Evolutionary conservation across 2,888 invertebrate genomes (phyloP).

Genomic region (Parnassius mnemosyne): DNA sequence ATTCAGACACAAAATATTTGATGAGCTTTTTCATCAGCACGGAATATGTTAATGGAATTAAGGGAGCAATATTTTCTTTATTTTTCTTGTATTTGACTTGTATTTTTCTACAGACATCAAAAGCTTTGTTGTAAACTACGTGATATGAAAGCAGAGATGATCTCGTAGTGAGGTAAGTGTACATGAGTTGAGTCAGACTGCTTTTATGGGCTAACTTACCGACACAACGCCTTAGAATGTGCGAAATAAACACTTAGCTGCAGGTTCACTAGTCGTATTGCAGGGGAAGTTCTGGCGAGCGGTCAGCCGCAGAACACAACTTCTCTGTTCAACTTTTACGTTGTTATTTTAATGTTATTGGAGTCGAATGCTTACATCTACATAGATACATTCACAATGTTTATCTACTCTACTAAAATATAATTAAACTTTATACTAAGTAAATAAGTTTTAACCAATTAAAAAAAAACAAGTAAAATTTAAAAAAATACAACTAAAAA

Average conservation of each 20-base stretch:
- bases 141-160: slow-evolving; percentile 27
- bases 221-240: slow-evolving; percentile 56
- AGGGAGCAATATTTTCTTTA: no score
- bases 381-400: no score
- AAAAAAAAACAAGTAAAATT: no score
- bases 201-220: slow-evolving; percentile 37
- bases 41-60: no score
- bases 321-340: slow-evolving; percentile 58
- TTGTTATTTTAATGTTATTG: slow-evolving; percentile 62
- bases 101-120: slow-evolving; percentile 3
- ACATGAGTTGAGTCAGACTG: slow-evolving; percentile 42
- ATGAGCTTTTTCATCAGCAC: no score
- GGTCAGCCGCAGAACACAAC: slow-evolving; percentile 57
- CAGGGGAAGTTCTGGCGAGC: slow-evolving; percentile 58
- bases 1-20: no score
- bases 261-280: slow-evolving; percentile 70
- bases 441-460: no score
- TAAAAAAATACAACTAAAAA: no score
- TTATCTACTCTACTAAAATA: no score
- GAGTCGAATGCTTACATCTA: slow-evolving; percentile 31
- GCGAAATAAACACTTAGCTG: slow-evolving; percentile 76
- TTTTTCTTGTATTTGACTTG: no score
- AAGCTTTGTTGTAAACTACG: slow-evolving; percentile 18
- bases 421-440: no score
- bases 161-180: slow-evolving; percentile 25